phyloP scores from a whole-genome alignment of 2,888 invertebrate genomes.

The Heterodera filipjevi region DNA sequence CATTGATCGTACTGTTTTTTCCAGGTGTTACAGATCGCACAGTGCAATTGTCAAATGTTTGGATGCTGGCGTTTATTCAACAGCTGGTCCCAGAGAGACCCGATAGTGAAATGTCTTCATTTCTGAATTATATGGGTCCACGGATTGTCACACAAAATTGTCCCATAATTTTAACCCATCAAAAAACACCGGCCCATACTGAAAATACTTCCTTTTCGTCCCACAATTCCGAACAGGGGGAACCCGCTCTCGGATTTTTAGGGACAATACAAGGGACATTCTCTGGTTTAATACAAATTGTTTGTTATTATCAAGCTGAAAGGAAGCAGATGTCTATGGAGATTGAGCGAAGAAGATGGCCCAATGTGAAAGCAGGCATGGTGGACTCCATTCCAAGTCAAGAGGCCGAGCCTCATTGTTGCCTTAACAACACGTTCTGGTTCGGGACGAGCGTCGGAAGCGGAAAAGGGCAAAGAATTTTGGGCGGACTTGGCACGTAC shows the following conservation, averaged over 20 bases:
- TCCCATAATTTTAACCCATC: background rate
- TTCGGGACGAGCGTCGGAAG: too few species aligned
- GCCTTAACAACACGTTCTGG: background rate
- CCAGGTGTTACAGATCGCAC: background rate
- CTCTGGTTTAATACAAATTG: background rate
- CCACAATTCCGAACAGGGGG: background rate
- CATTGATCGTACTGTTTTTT: background rate
- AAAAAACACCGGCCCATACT: background rate
- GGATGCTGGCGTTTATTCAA: too few species aligned
- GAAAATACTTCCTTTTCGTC: background rate
- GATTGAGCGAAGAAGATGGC: background rate
- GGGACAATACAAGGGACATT: background rate
- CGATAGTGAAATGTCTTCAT: too few species aligned
- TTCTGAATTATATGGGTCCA: too few species aligned
- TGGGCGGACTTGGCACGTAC: background rate
- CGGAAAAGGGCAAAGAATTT: slow-evolving; percentile 3
- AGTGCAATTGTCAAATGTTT: too few species aligned
- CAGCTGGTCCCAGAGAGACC: too few species aligned
- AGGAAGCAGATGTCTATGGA: too few species aligned
- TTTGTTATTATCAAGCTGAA: background rate
- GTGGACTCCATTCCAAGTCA: slow-evolving; percentile 2
- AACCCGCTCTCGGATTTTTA: background rate
- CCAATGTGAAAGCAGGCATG: background rate
- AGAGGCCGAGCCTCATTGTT: background rate
- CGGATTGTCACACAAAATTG: too few species aligned